Evolutionary conservation across 1,140 invertebrate species (phyloP).

Genomic region (Drosophila aff.): DNA sequence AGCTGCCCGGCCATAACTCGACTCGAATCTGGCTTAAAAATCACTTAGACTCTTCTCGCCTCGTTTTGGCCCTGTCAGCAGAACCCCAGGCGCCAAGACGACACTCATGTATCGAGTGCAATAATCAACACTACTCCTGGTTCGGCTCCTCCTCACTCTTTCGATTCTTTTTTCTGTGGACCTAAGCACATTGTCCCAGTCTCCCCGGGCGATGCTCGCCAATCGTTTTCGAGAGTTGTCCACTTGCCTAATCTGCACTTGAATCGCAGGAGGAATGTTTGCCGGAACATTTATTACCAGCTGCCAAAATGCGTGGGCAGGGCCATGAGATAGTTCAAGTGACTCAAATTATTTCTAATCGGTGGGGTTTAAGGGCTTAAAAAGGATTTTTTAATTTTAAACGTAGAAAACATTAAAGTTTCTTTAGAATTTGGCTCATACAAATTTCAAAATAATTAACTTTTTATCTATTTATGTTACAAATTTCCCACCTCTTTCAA

Average conservation of each 20-base stretch:
- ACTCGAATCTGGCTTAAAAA: slow-evolving; percentile 77
- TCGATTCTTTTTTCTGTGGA: slow-evolving; percentile 53
- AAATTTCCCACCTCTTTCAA: background rate
- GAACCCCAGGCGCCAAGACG: slow-evolving; percentile 44
- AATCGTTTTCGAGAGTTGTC: slow-evolving; percentile 60
- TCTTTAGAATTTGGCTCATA: background rate
- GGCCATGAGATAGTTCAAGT: slow-evolving; percentile 3
- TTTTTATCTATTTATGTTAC: background rate
- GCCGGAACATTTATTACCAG: slow-evolving; percentile 15
- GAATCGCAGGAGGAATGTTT: slow-evolving; percentile 37
- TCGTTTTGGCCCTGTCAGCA: slow-evolving; percentile 68
- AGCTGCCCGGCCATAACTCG: slow-evolving; percentile 62
- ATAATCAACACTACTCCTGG: slow-evolving; percentile 65
- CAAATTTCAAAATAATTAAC: background rate
- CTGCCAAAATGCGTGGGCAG: slow-evolving; percentile 32
- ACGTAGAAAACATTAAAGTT: background rate
- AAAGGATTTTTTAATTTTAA: background rate
- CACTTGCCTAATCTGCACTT: slow-evolving; percentile 63
- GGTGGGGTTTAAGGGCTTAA: too few species aligned
- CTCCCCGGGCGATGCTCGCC: slow-evolving; percentile 53
- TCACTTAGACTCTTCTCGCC: slow-evolving; percentile 60
- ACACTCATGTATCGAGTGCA: slow-evolving; percentile 62
- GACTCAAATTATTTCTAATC: background rate
- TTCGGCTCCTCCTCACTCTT: background rate
- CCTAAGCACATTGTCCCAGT: slow-evolving; percentile 61